Evolutionary conservation across 2,888 invertebrate genomes (phyloP).

Genomic region (Beris morrisii): DNA sequence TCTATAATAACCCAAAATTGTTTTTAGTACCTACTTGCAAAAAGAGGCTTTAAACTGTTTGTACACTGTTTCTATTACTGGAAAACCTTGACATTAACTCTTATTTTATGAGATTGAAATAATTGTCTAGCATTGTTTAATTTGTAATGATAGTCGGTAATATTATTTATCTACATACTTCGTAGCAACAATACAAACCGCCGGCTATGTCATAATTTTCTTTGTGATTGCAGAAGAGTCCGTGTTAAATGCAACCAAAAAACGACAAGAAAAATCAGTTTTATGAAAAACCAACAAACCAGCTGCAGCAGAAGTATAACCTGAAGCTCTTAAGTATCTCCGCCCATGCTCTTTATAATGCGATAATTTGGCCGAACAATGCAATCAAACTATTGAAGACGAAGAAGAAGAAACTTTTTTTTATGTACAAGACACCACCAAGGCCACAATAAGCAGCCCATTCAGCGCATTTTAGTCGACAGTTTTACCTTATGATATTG

Average conservation of each 20-base stretch:
- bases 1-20: no score
- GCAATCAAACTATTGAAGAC: constrained; percentile 20
- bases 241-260: constrained; percentile 18
- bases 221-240: constrained; percentile 31
- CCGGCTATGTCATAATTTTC: constrained; percentile 30
- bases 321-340: constrained; percentile 21
- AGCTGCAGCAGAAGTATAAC: constrained; percentile 26
- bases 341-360: constrained; percentile 28
- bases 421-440: constrained; percentile 17
- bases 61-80: constrained; percentile 3
- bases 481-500: constrained; percentile 26
- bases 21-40: no score
- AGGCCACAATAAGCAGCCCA: constrained; percentile 27
- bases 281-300: constrained; percentile 22
- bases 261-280: constrained; percentile 4
- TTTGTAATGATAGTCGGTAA: constrained; percentile 22
- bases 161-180: constrained; percentile 16
- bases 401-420: constrained; percentile 19
- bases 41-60: no score
- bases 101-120: constrained; percentile 29
- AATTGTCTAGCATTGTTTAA: constrained; percentile 21
- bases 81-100: constrained; percentile 31
- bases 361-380: constrained; percentile 30
- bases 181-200: constrained; percentile 13
- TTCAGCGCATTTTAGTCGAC: constrained; percentile 24